Evolutionary conservation across 1,140 invertebrate species (phyloP), one percentile per base, ranked within the genome.

Genomic region (Atopsyche davidsoni): DNA sequence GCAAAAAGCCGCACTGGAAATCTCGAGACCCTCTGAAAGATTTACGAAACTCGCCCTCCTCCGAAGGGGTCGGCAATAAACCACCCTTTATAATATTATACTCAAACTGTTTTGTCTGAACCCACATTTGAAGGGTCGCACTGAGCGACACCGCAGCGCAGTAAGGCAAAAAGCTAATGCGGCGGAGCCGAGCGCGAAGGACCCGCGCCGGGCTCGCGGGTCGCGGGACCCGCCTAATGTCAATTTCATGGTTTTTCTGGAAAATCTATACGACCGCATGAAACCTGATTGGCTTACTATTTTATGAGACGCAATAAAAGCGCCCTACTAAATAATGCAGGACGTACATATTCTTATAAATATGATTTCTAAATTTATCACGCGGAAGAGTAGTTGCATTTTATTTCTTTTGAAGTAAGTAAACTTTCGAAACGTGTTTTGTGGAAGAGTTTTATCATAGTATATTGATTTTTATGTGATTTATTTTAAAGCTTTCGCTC

Each of bases 161-260:
- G 25, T 35, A 22, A 25, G 42, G 46, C 43, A 49, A 55, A 50
- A 55, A 50, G 41, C 41, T 47, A 34, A 49, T 41, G 35, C 31
- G 31, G 39, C 34, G 32, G 35, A 24, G 18, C 19, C 22, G 35
- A 19, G n/a, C n/a, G n/a, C n/a, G n/a, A n/a, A n/a, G n/a, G n/a
- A n/a, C n/a, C 45, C 10, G 25, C 18, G 16, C 2, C 43, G 4
- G 25, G 18, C 41, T 13, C 24, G 16, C 21, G 18, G 18, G 31
- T 21, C 17, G n/a, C n/a, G n/a, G n/a, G n/a, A 35, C 41, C 48
- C 24, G 47, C 47, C 53, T 46, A 55, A 55, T 55, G 53, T 55
- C 51, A 55, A 55, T 55, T 55, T 55, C 53, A 55, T 55, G 47
- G 42, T 38, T 21, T 34, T 46, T 42, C 46, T 28, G n/a, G n/a